Evolutionary conservation across 2,797 vertebrate genomes (phyloP), one percentile per base, ranked within the genome.

Genomic region (Sylvia borin): DNA sequence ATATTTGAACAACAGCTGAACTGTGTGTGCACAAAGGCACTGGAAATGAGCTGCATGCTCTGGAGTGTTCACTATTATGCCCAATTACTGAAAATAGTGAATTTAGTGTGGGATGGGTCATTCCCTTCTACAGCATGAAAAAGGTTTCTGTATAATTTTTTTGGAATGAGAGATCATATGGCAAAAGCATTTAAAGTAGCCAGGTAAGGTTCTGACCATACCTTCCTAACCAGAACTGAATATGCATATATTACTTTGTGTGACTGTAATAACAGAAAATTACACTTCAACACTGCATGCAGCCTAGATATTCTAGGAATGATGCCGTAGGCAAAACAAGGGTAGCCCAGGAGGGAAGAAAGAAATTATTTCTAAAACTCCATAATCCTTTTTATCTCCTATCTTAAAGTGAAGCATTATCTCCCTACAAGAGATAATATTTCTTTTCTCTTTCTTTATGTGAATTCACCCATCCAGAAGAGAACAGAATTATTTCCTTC

Each of bases 291-390:
- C 54, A 51, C 85, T 91, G 50, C 79, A 78, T 29, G 25, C 32
- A 58, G n/a, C 43, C 58, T 67, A 67, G 29, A 54, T 94, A 90
- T 84, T 88, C 75, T 72, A 93, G 54, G 65, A 91, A 81, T 80
- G 16, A 86, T 78, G 64, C 40, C 9, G 25, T 8, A 65, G 76
- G 71, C 31, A 83, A 94, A 88, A 83, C 4, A 31, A 61, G 45
- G 42, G 68, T 40, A 90, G 50, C 57, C 61, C 48, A 76, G 76
- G 40, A 51, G 43, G 51, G 29, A 90, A 95, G 48, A 88, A 92
- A 85, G 45, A 74, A 85, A 92, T 90, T 72, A 78, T 91, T 87
- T 93, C 53, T 85, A 75, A 95, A 95, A 92, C 87, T 92, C 73
- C 45, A 29, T 93, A 89, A 85, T 85, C 34, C 10, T 88, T 93